These are phyloP conservation scores for Psophia crepitans DNA, from an alignment of 2,113 vertebrate species.

Conservation along the genomic window DNA sequence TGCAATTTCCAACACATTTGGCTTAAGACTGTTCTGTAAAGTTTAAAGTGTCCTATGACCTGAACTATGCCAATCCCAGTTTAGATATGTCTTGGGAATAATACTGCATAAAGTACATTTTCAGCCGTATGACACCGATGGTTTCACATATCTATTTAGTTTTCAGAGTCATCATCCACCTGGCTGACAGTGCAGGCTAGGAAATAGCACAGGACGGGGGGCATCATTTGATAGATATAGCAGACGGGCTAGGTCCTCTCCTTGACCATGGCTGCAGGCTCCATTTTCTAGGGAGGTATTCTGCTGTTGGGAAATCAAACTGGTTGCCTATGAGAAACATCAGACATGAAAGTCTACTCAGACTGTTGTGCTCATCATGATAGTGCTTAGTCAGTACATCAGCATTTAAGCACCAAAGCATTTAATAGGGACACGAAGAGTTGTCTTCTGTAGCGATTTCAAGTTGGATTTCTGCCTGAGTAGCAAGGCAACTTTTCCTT, in stretches of 20 bases:
- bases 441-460: background rate
- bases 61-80: background rate
- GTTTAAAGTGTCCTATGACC: background rate
- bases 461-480: background rate
- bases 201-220: background rate
- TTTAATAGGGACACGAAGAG: background rate
- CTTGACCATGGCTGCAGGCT: background rate
- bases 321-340: background rate
- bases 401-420: background rate
- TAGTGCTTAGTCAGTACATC: background rate
- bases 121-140: background rate
- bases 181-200: background rate
- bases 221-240: background rate
- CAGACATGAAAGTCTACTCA: background rate
- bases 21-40: background rate
- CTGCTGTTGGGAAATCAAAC: background rate
- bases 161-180: background rate
- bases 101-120: background rate
- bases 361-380: background rate
- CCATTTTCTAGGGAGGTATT: background rate
- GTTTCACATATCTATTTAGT: background rate
- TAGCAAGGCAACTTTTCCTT: background rate
- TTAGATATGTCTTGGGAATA: background rate
- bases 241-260: background rate
- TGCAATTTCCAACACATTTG: background rate